Percentiles rank a stretch among this genome's conserved stretches.
phyloP scores from a whole-genome alignment of 2,888 invertebrate genomes.

The Loripinus fragilis region DNA sequence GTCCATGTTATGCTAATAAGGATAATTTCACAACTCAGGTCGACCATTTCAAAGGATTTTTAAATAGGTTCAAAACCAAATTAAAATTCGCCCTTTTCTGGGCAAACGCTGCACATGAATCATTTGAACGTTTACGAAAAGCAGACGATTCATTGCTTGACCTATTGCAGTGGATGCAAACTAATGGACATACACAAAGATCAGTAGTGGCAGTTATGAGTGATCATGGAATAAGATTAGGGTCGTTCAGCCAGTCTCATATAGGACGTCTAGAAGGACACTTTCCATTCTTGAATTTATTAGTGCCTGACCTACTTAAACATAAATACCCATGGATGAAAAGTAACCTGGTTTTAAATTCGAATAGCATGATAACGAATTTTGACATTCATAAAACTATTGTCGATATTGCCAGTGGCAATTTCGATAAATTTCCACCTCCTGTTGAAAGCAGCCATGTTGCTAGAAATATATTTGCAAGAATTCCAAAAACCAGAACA shows the following conservation, averaged over 20 bases:
- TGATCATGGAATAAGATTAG: conserved; percentile 89
- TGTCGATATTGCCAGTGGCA: too few relatives aligned
- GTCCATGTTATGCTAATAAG: too few relatives aligned
- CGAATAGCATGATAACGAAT: conserved; percentile 89
- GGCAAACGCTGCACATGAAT: conserved; percentile 93
- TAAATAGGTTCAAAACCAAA: conserved; percentile 85
- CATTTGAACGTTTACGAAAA: conserved; percentile 89
- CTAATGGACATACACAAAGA: conserved; percentile 66
- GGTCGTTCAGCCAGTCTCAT: conserved; percentile 86
- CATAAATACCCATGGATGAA: conserved; percentile 87
- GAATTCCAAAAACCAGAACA: conserved; percentile 88
- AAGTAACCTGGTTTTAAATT: conserved; percentile 88
- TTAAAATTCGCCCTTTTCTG: conserved; percentile 93
- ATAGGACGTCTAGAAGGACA: conserved; percentile 91
- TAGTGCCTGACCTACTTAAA: conserved; percentile 90
- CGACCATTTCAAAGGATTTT: too few relatives aligned
- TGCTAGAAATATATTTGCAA: too few relatives aligned
- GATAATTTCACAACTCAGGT: too few relatives aligned
- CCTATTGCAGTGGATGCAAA: conserved; percentile 85
- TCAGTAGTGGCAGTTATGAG: conserved; percentile 86
- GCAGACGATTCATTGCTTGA: conserved; percentile 88
- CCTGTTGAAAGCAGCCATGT: too few relatives aligned
- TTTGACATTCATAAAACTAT: conserved; percentile 93
- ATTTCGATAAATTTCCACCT: conserved; percentile 84
- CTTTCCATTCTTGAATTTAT: too few relatives aligned